A percentile compares a stretch with the other conserved stretches of the same genome.
Conservation (phyloP, 2,113 vertebrate species). For the Hypomesus transpacificus region DNA sequence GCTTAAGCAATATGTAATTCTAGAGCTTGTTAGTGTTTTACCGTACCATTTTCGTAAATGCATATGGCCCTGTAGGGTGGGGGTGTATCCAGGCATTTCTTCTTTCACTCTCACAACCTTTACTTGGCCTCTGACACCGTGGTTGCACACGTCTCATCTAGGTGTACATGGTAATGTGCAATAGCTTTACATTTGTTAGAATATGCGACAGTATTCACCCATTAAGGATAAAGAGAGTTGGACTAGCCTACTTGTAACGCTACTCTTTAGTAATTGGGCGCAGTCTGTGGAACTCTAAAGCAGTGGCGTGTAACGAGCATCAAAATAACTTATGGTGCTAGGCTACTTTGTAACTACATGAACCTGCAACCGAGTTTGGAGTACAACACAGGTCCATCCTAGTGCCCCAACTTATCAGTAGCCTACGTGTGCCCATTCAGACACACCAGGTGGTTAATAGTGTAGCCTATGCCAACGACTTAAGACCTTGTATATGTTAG, state of each 20-base stretch:
- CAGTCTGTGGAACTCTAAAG: no score
- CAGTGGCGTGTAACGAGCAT: no score
- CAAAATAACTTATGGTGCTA: no score
- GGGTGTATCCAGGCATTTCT: constrained; percentile 45
- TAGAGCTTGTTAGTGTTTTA: constrained; percentile 19
- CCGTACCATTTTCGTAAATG: constrained; percentile 33
- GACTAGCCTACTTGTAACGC: no score
- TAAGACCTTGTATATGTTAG: constrained; percentile 8
- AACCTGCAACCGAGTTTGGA: not conserved
- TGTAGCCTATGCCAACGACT: constrained; percentile 61
- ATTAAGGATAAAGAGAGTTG: no score
- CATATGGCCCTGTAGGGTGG: constrained; percentile 33
- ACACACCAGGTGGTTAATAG: constrained; percentile 68
- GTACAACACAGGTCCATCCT: constrained; percentile 22
- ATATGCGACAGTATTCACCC: no score
- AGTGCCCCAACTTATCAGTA: constrained; percentile 36
- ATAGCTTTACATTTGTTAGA: no score
- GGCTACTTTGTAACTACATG: no score
- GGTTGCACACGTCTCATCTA: constrained; percentile 8
- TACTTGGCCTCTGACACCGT: constrained; percentile 61
- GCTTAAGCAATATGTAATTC: constrained; percentile 25
- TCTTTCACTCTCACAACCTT: constrained; percentile 54
- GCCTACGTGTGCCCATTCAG: constrained; percentile 48
- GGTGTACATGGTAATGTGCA: no score
- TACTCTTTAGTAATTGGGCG: no score